A percentile compares a stretch with the other conserved stretches of the same genome.
Conservation (phyloP, 2,797 vertebrate genomes). For the Ibycter americanus region DNA sequence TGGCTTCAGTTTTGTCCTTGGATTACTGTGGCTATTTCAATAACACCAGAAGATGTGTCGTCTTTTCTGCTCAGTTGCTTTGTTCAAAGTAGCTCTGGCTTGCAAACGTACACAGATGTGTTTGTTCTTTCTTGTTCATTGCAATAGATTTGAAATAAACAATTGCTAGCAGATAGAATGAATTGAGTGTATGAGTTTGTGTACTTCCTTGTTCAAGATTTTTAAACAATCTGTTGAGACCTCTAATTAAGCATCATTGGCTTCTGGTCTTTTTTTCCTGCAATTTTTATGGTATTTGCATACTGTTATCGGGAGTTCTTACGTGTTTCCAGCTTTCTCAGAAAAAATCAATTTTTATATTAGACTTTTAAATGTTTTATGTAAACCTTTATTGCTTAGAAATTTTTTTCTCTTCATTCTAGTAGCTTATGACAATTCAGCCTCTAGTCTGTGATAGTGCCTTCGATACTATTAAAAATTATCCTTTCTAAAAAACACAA, state of each 20-base stretch:
- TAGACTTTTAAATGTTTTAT: neutral
- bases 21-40: neutral
- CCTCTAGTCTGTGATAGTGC: neutral
- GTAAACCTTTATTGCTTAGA: neutral
- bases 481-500: neutral
- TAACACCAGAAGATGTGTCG: neutral
- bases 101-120: neutral
- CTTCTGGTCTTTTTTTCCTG: neutral
- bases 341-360: neutral
- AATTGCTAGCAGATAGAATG: neutral
- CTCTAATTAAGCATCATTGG: neutral
- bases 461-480: neutral
- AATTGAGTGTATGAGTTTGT: neutral
- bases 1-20: neutral
- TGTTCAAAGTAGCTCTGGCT: conserved; percentile 14
- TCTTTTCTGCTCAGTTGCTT: neutral
- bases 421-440: neutral
- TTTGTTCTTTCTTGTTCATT: neutral
- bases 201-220: neutral
- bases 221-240: neutral
- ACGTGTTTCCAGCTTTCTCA: neutral
- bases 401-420: neutral
- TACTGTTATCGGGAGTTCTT: neutral
- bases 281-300: neutral
- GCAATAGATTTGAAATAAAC: conserved; percentile 1